Conservation (phyloP, 2,888 invertebrate genomes). For the Aphelenchoides bicaudatus region DNA sequence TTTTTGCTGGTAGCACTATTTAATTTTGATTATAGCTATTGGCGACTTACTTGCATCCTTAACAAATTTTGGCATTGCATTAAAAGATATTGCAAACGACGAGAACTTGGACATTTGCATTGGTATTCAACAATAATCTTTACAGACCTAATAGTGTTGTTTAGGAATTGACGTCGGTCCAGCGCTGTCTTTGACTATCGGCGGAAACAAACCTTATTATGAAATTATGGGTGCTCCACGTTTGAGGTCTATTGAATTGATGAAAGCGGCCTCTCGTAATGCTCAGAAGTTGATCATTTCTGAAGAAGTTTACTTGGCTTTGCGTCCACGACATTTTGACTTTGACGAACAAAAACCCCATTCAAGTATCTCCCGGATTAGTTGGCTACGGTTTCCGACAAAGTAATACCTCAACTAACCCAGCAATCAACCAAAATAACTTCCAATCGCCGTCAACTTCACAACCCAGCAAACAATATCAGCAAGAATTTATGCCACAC, state of each 20-base stretch:
- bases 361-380: conserved; percentile 29
- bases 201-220: conserved; percentile 51
- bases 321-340: conserved; percentile 51
- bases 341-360: conserved; percentile 38
- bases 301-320: conserved; percentile 54
- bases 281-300: conserved; percentile 42
- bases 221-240: conserved; percentile 40
- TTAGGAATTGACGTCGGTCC: conserved; percentile 54
- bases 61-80: conserved; percentile 45
- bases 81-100: conserved; percentile 44
- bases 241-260: conserved; percentile 23
- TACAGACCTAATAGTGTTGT: conserved; percentile 14
- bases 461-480: not conserved
- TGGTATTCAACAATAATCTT: conserved; percentile 29
- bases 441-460: not conserved
- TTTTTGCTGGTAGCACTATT: too few relatives aligned
- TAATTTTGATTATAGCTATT: too few relatives aligned
- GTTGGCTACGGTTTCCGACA: conserved; percentile 31
- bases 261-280: conserved; percentile 31
- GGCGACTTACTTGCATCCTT: conserved; percentile 53
- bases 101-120: conserved; percentile 52
- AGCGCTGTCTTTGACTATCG: conserved; percentile 48
- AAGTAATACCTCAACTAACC: not conserved
- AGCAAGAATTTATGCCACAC: conserved; percentile 6
- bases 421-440: not conserved